Evolutionary conservation across 2,113 vertebrate species (phyloP), one percentile per base, ranked within the genome.

Genomic region (Caretta caretta): DNA sequence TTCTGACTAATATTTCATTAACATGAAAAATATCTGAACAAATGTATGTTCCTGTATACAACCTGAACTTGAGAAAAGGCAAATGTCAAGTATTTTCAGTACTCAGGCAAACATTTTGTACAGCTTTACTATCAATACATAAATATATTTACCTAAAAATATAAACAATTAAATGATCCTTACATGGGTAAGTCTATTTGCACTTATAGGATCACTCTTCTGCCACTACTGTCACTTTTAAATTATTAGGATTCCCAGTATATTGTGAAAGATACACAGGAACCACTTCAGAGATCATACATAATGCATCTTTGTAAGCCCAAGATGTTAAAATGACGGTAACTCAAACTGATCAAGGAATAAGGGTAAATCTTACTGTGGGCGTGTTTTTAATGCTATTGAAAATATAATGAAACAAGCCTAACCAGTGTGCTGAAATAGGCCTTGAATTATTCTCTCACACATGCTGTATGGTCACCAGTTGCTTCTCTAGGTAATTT

Each of bases 401-500:
- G 92, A 93, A 96, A 97, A 95, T 95, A 80, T 96, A 94, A 94
- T 42, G 79, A 90, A 97, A 95, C 83, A 53, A 96, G 93, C 87
- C 90, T 97, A 96, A 96, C 84, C 51, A 87, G 46, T 94, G 87
- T 95, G 93, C 88, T 96, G 92, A 86, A 81, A 83, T 42, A n/a
- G 88, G 87, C 93, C 95, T 92, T 97, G 93, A 87, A 86, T 76
- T 91, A 92, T 96, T 95, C 84, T 95, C 83, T 3, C 48, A 90
- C 91, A 85, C 88, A 25, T 49, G 88, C 89, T 54, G 49, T 88
- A n/a, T 85, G 92, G 93, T 93, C 96, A 98, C 96, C 90, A 83
- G 91, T 97, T 97, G 97, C 96, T 97, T 96, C 96, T 97, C 78
- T 76, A 69, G 93, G 90, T 98, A 94, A 98, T 97, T 98, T 97